These are phyloP conservation scores for Paratrypauchen microcephalus DNA, from an alignment of 2,797 vertebrate species.

Conservation along the genomic window DNA sequence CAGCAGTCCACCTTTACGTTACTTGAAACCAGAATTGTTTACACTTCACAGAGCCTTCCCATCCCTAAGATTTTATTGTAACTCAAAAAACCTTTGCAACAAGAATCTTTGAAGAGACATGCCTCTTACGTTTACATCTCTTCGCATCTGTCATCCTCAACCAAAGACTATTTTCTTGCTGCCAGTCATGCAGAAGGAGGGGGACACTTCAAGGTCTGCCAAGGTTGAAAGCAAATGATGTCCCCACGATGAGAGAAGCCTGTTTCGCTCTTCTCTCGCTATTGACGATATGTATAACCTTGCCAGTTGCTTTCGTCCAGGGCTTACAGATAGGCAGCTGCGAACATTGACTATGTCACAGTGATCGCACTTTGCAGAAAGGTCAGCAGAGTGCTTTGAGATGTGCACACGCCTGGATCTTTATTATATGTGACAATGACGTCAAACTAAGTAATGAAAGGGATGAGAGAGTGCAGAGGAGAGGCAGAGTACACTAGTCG, in stretches of 20 bases:
- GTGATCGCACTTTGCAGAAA: conserved; percentile 42
- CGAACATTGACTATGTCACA: conserved; percentile 36
- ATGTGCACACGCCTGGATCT: conserved; percentile 44
- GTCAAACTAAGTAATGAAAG: conserved; percentile 39
- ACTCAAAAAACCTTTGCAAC: conserved; percentile 31
- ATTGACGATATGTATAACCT: conserved; percentile 48
- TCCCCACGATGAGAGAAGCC: conserved; percentile 26
- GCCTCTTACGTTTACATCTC: conserved; percentile 42
- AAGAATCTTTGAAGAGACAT: conserved; percentile 18
- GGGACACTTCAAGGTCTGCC: conserved; percentile 53
- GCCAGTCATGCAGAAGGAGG: conserved; percentile 45
- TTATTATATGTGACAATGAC: conserved; percentile 55
- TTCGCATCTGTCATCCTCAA: conserved; percentile 41
- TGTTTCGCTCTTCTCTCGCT: conserved; percentile 26
- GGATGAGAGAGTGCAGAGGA: conserved; percentile 11
- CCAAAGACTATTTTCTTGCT: conserved; percentile 58
- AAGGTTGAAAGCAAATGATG: conserved; percentile 57
- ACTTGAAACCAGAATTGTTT: conserved; percentile 8
- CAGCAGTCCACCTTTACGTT: conserved; percentile 9
- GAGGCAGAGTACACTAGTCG: too few relatives aligned
- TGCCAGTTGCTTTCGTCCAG: conserved; percentile 41
- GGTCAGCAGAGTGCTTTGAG: conserved; percentile 34
- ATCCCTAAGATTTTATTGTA: conserved; percentile 7
- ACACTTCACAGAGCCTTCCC: conserved; percentile 6
- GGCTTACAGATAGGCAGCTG: conserved; percentile 23